Base-by-base conservation (phyloP, 1,140 invertebrate genomes). In the Zeugodacus cucurbitae region DNA sequence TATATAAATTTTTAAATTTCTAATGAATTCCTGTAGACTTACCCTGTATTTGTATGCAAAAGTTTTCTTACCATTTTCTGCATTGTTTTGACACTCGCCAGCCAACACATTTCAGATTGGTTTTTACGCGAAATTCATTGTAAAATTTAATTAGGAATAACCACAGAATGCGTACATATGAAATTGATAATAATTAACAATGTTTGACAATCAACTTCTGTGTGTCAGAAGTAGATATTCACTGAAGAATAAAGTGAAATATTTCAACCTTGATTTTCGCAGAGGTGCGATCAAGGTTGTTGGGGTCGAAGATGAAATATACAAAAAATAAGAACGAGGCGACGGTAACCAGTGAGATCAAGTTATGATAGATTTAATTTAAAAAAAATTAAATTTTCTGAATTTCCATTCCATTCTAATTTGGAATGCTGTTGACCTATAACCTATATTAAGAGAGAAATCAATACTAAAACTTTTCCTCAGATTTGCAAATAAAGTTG, bases 121-220 rank as follows among this genome's bases (percentile, higher is more conserved):
- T 14, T 26, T 29, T 1, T 10, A 82, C 8, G 11, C 11, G 20
- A 78, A 48, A 3, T 48, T 10, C 32, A 54, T 54, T 26, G 22
- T 82, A 48, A 48, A 82, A 26, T 48, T 82, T n/a, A 54, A 82
- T 82, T 48, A 82, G n/a, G n/a, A 82, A 29, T 82, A 82, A 48
- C 11, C n/a, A n/a, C 4, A 29, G 3, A 82, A 14, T 26, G 6
- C 74, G 74, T 82, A 41, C 74, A n/a, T 48, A 26, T 26, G 26
- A 82, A n/a, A 26, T 82, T 78, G 20, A 8, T 5, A 67, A 32
- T 22, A 41, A 44, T 34, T 14, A 22, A 78, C 29, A 44, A 22
- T 82, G 22, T 3, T 82, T 82, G 74, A 82, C n/a, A 67, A 20
- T 67, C 29, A 17, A 67, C 64, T 67, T 67, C 64, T 67, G 64